Base-by-base conservation (phyloP, 2,113 vertebrate genomes). In the Plotosus lineatus region DNA sequence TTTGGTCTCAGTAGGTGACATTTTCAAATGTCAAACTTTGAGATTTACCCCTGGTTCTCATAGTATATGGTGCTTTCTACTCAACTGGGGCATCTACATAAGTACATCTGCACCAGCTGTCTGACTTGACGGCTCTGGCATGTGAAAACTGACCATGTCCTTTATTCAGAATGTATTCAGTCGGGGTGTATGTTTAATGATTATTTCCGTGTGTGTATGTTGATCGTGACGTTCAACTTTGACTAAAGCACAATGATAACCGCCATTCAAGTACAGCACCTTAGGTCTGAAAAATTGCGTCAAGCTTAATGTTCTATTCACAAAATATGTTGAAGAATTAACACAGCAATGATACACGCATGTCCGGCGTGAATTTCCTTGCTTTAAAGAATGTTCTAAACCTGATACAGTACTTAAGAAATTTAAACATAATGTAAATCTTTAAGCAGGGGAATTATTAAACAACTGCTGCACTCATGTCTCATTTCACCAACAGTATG, bases 111-210 rank as follows among this genome's bases (percentile, higher is more conserved):
- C 53, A 38, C 51, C 60, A 6, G 46, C 50, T 51, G 48, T 31
- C 76, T 7, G 38, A 69, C 14, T 14, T 7, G 17, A 46, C 4
- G 19, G 38, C 66, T 72, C 2, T 33, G 51, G 69, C 69, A 72
- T 51, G 69, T 26, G 40, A 38, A 81, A 60, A 51, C n/a, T 6
- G 40, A 58, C 60, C 42, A 36, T 80, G 69, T 56, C 38, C 26
- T 68, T 56, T 75, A 55, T 66, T 66, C n/a, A 9, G 80, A 76
- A 68, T 75, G 80, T 81, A 66, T 81, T 53, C 44, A n/a, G 58
- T 75, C 19, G 3, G 36, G 60, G 44, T 75, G 79, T 63, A 65
- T 36, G 44, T 73, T 55, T 42, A 14, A 40, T 42, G 12, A 6
- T 68, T 46, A n/a, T 79, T 74, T 75, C 5, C 71, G 33, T 31